Conservation (phyloP, 1,140 invertebrate species). For the Aphaenogaster ashmeadi region DNA sequence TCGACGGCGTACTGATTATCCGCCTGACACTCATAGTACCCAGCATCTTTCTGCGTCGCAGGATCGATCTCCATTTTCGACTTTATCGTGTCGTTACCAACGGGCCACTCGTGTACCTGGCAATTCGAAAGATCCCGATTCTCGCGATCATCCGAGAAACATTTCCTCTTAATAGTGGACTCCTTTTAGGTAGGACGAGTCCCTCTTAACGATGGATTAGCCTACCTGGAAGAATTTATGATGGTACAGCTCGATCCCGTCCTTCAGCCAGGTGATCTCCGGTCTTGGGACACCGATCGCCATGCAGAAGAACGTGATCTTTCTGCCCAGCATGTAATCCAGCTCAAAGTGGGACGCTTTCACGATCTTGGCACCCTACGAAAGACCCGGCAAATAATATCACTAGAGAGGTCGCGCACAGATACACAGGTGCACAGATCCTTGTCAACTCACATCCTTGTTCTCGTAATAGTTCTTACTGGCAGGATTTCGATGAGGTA, state of each 20-base stretch:
- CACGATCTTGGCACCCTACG: conserved; percentile 95
- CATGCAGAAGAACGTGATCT: conserved; percentile 96
- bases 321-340: conserved; percentile 97
- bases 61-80: conserved; percentile 97
- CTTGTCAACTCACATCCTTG: conserved; percentile 89
- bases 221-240: conserved; percentile 95
- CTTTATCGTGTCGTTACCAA: conserved; percentile 94
- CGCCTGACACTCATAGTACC: conserved; percentile 92
- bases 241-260: conserved; percentile 95
- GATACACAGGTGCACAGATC: neutral
- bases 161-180: neutral
- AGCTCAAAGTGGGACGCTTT: conserved; percentile 96
- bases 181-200: neutral
- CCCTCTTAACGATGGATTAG: conserved; percentile 38
- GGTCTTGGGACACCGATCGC: conserved; percentile 94
- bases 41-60: conserved; percentile 94
- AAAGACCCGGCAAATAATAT: conserved; percentile 26
- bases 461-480: conserved; percentile 91
- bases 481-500: conserved; percentile 90
- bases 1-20: conserved; percentile 93
- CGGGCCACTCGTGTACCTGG: conserved; percentile 95
- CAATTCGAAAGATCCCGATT: conserved; percentile 70
- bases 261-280: conserved; percentile 97
- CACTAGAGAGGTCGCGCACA: neutral
- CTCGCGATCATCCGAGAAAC: neutral